Evolutionary conservation across 2,888 invertebrate species (phyloP), one percentile per base, ranked within the genome.

Genomic region (Netelia fuscicornis): DNA sequence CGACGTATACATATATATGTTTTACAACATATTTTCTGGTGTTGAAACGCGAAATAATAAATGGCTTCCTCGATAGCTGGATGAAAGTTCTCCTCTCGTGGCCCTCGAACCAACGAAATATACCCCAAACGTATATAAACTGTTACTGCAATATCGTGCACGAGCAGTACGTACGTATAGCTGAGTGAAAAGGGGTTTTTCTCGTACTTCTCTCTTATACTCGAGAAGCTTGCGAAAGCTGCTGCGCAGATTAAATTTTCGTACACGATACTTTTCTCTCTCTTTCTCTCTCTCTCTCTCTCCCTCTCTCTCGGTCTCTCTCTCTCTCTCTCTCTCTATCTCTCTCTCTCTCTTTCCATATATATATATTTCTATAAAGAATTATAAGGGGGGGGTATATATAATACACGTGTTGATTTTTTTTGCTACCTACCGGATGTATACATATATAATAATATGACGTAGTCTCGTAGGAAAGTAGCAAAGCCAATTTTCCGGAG

Each of bases 11-110:
- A 56, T 17, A 58, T 48, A 48, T 48, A 48, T 48, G 13, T 48
- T 13, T 13, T 48, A 48, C 13, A 48, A 13, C 48, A 48, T 13
- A 48, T 8, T 25, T 25, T 62, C 62, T 62, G 42, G 54, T 58
- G 37, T 58, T 58, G 58, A 64, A 54, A 54, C 56, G 62, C 20
- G 62, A 65, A 81, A 84, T 84, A 84, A 84, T 81, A 74, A 84
- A 84, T 65, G 80, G 74, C 74, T 70, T 74, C 58, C 30, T 44
- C 67, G 65, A 23, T 17, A 52, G 44, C 37, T 62, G n/a, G 70
- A 20, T 75, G 60, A 84, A 80, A 80, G 79, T 75, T 58, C 37
- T 30, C 30, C 30, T 42, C 74, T 65, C 44, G 60, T 60, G 60
- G 62, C 11, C 54, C 23, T 71, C 64, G 65, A 10, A 37, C 64